These are phyloP conservation scores for Diogma glabrata DNA, from an alignment of 2,888 invertebrate genomes.

Conservation along the genomic window DNA sequence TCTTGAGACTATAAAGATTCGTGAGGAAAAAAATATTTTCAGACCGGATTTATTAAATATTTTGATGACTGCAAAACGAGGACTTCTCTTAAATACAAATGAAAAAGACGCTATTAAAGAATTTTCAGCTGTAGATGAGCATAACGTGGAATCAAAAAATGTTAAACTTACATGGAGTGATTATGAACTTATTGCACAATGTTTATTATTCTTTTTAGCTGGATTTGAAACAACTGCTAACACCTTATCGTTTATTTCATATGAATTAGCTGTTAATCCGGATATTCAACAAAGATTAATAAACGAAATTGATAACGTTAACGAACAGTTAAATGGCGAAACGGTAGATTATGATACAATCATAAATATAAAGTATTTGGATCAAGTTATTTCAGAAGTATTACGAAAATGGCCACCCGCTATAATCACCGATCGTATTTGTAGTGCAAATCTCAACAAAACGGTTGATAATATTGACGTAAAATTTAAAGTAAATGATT, in stretches of 20 bases:
- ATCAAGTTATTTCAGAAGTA: constrained; percentile 39
- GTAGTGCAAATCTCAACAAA: constrained; percentile 39
- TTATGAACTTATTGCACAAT: constrained; percentile 45
- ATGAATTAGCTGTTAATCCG: constrained; percentile 46
- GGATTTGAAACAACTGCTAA: constrained; percentile 41
- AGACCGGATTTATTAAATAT: constrained; percentile 35
- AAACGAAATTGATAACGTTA: constrained; percentile 41
- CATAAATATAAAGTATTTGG: constrained; percentile 47
- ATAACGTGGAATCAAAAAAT: constrained; percentile 16
- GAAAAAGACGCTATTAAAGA: too few species aligned
- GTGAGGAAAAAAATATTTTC: background rate
- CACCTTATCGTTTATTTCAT: constrained; percentile 39
- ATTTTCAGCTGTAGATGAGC: background rate
- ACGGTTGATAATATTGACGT: constrained; percentile 13
- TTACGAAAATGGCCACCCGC: constrained; percentile 42
- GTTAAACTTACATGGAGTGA: too few species aligned
- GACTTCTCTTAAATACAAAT: background rate
- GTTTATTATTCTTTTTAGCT: constrained; percentile 43
- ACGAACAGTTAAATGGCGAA: constrained; percentile 29
- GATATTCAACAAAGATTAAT: constrained; percentile 44
- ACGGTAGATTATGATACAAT: constrained; percentile 43
- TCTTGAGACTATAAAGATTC: background rate
- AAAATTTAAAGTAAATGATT: background rate
- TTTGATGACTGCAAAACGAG: constrained; percentile 38
- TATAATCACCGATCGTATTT: constrained; percentile 38